Evolutionary conservation across 2,888 invertebrate species (phyloP), one percentile per base, ranked within the genome.

Genomic region (Drosophila ustulata): DNA sequence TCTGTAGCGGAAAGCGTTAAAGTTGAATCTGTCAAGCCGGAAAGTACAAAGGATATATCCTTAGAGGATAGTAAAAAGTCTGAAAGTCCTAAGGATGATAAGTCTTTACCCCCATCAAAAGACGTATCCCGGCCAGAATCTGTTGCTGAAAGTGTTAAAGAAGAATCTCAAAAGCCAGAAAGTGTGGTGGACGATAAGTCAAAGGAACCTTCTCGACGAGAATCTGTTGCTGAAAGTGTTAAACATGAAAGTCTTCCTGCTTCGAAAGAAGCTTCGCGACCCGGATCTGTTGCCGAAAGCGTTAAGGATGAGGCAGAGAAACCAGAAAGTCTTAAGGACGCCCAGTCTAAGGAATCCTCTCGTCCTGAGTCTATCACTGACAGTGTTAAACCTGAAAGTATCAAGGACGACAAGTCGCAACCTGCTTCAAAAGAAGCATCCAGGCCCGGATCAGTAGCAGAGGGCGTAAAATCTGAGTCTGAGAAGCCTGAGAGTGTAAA

Each of bases 101-200:
- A 71, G 25, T 78, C 78, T 0, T 11, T 58, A 3, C 34, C 57
- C 3, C 47, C 49, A 0, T 76, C 77, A 0, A 80, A 79, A 9
- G 86, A 80, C 46, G 13, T 43, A 8, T 80, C 81, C 0, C 56
- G 71, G 4, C 71, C 66, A 0, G 62, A 41, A 8, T 82, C 88
- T 4, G 72, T 66, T 1, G 59, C 58, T 0, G 75, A 50, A 25
- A 61, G 66, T 39, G 4, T 56, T 1, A 61, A 65, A 46, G 69
- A 62, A 5, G 73, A 78, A 37, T 2, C 34, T 6, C 67, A 65
- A 3, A 73, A 71, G 3, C 6, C 59, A 0, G 70, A 65, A n/a
- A 78, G 65, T 25, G 32, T 53, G 0, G 72, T 64, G 9, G 75
- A 71, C 8, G 26, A 26, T 37, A 18, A 62, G 59, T 28, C 37